Evolutionary conservation across 2,113 vertebrate species (phyloP).

Genomic region (Camelus dromedarius): DNA sequence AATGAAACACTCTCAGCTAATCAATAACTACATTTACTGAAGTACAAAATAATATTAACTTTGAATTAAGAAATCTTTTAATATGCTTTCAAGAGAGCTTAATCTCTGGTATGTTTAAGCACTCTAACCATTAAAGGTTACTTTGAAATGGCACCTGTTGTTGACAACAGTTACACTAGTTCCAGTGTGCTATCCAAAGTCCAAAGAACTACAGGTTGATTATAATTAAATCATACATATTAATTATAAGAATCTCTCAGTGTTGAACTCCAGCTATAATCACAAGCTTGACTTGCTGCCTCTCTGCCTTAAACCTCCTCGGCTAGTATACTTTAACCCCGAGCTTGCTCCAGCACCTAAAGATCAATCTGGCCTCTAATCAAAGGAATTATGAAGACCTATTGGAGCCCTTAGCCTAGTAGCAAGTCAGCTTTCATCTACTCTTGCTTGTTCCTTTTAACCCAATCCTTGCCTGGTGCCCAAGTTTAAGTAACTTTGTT

Average conservation of each 20-base stretch:
- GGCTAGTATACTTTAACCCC: neutral
- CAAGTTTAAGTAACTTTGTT: neutral
- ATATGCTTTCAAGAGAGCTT: neutral
- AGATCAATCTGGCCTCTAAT: neutral
- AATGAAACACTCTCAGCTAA: neutral
- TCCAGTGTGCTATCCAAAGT: neutral
- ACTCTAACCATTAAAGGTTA: conserved; percentile 26
- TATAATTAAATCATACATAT: conserved; percentile 27
- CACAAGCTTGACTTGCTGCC: neutral
- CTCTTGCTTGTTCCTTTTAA: neutral
- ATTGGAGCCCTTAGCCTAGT: neutral
- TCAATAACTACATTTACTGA: neutral
- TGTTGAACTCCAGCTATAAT: neutral
- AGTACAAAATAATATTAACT: conserved; percentile 46
- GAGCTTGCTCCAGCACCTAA: neutral
- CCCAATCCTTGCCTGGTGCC: neutral
- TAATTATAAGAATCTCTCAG: neutral
- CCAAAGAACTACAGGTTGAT: neutral
- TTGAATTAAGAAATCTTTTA: conserved; percentile 32
- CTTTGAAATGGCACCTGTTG: conserved; percentile 14
- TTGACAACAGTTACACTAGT: neutral
- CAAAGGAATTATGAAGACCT: conserved; percentile 12
- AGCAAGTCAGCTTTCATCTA: neutral
- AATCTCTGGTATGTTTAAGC: neutral
- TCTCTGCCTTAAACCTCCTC: neutral